Conservation (phyloP, 2,888 invertebrate genomes). For the Poecilus cupreus region DNA sequence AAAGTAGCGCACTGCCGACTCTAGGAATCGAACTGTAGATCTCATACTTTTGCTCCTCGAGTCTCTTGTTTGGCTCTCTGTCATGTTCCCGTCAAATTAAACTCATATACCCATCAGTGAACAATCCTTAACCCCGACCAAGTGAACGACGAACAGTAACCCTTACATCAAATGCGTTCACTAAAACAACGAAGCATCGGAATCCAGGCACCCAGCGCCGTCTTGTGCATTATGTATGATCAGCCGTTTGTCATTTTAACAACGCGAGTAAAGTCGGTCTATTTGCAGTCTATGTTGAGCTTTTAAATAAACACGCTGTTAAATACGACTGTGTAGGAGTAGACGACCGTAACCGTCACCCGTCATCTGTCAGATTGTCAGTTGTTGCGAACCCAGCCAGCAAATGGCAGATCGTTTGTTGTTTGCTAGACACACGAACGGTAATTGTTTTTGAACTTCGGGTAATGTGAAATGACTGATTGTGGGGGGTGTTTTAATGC, state of each 20-base stretch:
- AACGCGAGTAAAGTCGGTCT: slow-evolving; percentile 43
- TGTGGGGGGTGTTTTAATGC: background rate
- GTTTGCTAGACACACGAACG: slow-evolving; percentile 1
- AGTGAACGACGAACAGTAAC: background rate
- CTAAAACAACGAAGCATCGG: slow-evolving; percentile 17
- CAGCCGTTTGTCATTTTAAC: slow-evolving; percentile 54
- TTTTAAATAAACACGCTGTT: slow-evolving; percentile 50
- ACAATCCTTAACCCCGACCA: background rate
- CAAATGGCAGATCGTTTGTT: background rate
- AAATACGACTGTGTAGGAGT: slow-evolving; percentile 14
- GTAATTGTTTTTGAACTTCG: slow-evolving; percentile 12
- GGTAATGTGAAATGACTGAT: background rate
- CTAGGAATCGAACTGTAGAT: no score
- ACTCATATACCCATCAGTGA: background rate
- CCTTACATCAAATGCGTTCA: background rate
- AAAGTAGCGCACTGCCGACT: no score
- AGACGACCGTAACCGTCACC: slow-evolving; percentile 14
- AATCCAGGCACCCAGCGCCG: slow-evolving; percentile 10
- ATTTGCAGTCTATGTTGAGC: slow-evolving; percentile 50
- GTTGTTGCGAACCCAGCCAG: no score
- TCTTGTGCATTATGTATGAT: slow-evolving; percentile 48
- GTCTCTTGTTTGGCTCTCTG: no score
- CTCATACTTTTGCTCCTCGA: no score
- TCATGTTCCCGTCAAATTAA: slow-evolving; percentile 18
- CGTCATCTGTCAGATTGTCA: slow-evolving; percentile 29